Evolutionary conservation across 2,113 vertebrate genomes (phyloP), one percentile per base, ranked within the genome.

Genomic region (Embiotoca jacksoni): DNA sequence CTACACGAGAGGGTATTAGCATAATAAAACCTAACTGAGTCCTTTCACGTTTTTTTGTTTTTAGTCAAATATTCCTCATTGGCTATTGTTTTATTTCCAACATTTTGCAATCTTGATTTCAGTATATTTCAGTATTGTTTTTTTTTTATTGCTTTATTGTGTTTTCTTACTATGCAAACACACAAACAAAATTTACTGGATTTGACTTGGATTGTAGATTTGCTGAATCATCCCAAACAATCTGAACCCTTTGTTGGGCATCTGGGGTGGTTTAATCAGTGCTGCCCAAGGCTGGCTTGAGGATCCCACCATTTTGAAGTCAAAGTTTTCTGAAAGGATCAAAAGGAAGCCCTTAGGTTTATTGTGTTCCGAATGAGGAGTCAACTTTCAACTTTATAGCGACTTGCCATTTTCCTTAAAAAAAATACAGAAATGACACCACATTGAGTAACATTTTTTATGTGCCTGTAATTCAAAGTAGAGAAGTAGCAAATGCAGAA

Each of bases 301-400:
- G 71, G 53, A 84, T 70, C 41, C 37, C 23, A 63, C 32, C 46
- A 73, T 77, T 82, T 80, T 76, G 44, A 73, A 82, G 56, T 37
- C 36, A 68, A 57, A 32, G 63, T 73, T 84, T 64, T 79, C 57
- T 72, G 59, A 53, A 74, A 78, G 62, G 49, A 80, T 88, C 72
- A 88, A 85, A 84, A 73, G 32, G 49, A 75, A 72, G 82, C 58
- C 71, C 60, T 0, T 1, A 63, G 74, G 61, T 56, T 13, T 47
- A 50, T 59, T 80, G 58, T 54, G 69, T 61, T 80, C 31, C 49
- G 58, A 79, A 81, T 35, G 50, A 78, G 32, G 64, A 61, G 64
- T 71, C 64, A 67, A 47, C 62, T 53, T 62, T 68, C 36, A 75
- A 67, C 60, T 61, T 78, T 50, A 72, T 37, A 62, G 55, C 7